phyloP scores from a whole-genome alignment of 1,140 invertebrate species.

The roundworm (Caenorhabditis elegans) region WBcel235 BX284605.5:12607501-12608000 shows the following conservation, averaged over 20 bases:
- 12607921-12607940: neutral
- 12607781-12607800: neutral
- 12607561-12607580: neutral
- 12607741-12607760: conserved; percentile 2
- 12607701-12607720: neutral
- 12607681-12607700: neutral
- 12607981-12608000: neutral
- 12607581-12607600: neutral
- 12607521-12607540: neutral
- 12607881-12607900: conserved; percentile 1
- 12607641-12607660: conserved; percentile 3
- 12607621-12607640: conserved; percentile 13
- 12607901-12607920: neutral
- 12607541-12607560: neutral
- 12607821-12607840: neutral
- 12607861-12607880: neutral
- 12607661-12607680: neutral
- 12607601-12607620: no score
- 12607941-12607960: conserved; percentile 2
- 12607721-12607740: neutral
- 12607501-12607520: neutral
- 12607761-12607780: neutral
- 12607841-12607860: neutral
- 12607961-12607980: neutral
- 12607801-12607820: neutral